Base-by-base conservation (phyloP, 2,113 vertebrate genomes). In the Ivindomyrus marchei region DNA sequence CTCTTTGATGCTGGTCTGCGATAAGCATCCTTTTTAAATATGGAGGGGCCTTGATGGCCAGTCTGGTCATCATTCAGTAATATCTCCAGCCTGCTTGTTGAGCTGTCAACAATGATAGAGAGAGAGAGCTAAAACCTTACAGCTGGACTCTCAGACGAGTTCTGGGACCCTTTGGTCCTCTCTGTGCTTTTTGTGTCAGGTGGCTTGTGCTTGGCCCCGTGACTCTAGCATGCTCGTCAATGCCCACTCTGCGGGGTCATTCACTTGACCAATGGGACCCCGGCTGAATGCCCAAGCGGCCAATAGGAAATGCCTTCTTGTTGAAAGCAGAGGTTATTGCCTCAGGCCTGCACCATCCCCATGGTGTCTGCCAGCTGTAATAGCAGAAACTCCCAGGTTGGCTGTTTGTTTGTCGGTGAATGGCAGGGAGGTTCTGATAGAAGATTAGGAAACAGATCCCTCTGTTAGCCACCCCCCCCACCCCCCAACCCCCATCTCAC, bases 271-370 rank as follows among this genome's bases (percentile, higher is more conserved):
- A 13, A 13, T 47, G 45, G 62, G 58, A 89, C 77, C 19, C 49
- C 58, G 47, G 90, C 50, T 39, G 74, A 89, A 56, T 90, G 90
- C 92, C 92, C 94, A 90, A 66, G 92, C 91, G 77, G 93, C 91
- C 93, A 92, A 93, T 90, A 94, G 94, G 94, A 95, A 95, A 95
- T 95, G 91, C 93, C 92, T 92, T 90, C 89, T 77, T 62, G 91
- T 88, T 94, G 92, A 95, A 91, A 90, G 93, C 94, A 91, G 70
- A 17, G n/a, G 90, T 91, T 89, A 90, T 52, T 90, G 19, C 90
- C 53, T 6, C 86, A 6, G 88, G 62, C 83, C 89, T 83, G 31
- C 74, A 80, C 92, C 88, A 93, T 93, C 93, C 91, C 91, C 90
- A 91, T 80, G 80, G 89, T 89, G 91, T 62, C 88, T 2, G 85